Percentiles rank a stretch among this genome's conserved stretches.
Conservation (phyloP, 1,140 invertebrate species). For the Anastrepha obliqua region DNA sequence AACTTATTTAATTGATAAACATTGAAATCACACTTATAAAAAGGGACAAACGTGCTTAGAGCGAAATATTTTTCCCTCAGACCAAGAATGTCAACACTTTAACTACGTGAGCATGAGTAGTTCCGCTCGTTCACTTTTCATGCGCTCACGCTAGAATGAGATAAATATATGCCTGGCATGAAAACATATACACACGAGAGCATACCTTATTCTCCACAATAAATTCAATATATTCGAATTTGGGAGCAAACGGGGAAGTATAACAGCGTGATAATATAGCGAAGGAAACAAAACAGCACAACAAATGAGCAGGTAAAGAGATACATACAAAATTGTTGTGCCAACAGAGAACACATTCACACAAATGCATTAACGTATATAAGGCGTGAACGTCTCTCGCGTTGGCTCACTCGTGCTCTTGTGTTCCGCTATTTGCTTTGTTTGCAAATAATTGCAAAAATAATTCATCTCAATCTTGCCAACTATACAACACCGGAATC, state of each 20-base stretch:
- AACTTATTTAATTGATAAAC: too few relatives aligned
- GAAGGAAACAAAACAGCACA: neutral
- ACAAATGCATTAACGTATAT: neutral
- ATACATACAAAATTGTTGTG: neutral
- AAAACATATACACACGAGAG: neutral
- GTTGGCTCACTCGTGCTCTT: constrained; percentile 16
- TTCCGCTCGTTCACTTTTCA: neutral
- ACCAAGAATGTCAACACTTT: neutral
- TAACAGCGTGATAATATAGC: neutral
- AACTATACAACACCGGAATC: neutral
- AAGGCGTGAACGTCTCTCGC: neutral
- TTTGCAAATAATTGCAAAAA: constrained; percentile 47
- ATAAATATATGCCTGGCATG: neutral
- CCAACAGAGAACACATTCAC: neutral
- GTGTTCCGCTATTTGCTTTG: constrained; percentile 32
- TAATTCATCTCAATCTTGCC: constrained; percentile 44
- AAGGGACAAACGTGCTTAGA: too few relatives aligned
- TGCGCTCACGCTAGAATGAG: constrained; percentile 18
- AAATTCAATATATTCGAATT: neutral
- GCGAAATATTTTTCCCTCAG: constrained; percentile 8
- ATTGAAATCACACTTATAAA: too few relatives aligned
- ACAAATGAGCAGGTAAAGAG: neutral
- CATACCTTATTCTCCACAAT: neutral
- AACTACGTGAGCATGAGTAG: neutral
- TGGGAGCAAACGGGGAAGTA: neutral